Evolutionary conservation across 2,888 invertebrate genomes (phyloP), one percentile per base, ranked within the genome.

Genomic region (Carterocephalus palaemon): DNA sequence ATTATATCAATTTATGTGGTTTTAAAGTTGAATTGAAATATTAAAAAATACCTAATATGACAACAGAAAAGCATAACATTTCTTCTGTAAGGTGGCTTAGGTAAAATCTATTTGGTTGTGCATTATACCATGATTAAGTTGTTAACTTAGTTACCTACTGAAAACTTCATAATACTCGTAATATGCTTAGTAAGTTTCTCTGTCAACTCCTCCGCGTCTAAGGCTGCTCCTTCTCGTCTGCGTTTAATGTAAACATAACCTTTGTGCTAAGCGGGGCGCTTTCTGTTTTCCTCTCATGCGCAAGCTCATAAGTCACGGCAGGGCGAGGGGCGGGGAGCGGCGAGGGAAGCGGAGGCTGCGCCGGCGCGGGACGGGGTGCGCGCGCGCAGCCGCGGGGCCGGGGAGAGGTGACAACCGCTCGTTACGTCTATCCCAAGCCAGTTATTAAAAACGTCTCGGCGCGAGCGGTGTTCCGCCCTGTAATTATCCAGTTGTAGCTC

Each of bases 361-460:
- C 65, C 61, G 66, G 49, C 46, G 51, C 50, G 47, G 53, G 47
- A 43, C 46, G 59, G 61, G 69, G 69, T 66, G 75, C 67, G 73
- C 70, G 69, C 66, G 72, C 72, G 72, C 70, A 60, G 60, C 59
- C 53, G 66, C 67, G 70, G 67, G 67, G 62, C 61, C 75, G 75
- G 82, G 80, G 67, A 71, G 82, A 84, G 81, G 85, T 80, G 85
- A 85, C 85, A 86, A 86, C 86, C 86, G 84, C 85, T 86, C 75
- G 86, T 86, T 86, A 86, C 83, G 77, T 81, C 82, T 78, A 81
- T 76, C 67, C 83, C 71, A 86, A 88, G 88, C 85, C 88, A 88
- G 88, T 88, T 88, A 88, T 88, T 88, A 88, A 88, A 88, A 88
- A 87, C 88, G 83, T 87, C 87, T 88, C 86, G 88, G 74, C 86